Evolutionary conservation across 2,113 vertebrate genomes (phyloP), one percentile per base, ranked within the genome.

Genomic region (Tiliqua scincoides): DNA sequence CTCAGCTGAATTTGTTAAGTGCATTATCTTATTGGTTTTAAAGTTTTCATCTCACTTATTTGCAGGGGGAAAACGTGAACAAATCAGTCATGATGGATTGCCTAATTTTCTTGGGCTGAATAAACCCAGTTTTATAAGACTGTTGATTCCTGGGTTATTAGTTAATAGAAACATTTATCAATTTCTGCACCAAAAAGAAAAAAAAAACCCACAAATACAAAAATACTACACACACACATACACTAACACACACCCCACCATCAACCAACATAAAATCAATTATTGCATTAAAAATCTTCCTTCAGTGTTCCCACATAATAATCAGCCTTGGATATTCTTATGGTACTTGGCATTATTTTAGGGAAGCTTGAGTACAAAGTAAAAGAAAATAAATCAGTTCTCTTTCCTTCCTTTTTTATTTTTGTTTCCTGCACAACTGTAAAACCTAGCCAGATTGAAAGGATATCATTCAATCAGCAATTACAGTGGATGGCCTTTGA

Each of bases 91-190:
- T 99, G 98, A 99, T 99, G 98, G 98, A 99, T 99, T 98, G 98
- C 96, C 97, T 99, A 98, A 99, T 99, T 99, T 98, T 97, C 85
- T 96, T 97, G 95, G 97, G 95, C 96, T 92, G 97, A 98, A 98
- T 98, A 99, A 98, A 98, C 96, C 73, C 96, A 93, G 97, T 97
- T 98, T 98, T 98, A 97, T 97, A 98, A 98, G 97, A 98, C 97
- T 98, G 98, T 98, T 98, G 98, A 98, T 98, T 98, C 97, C 96
- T 97, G 96, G 96, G 95, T 98, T 99, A 99, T 98, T 98, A 98
- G 98, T 97, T 97, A 98, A 98, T 97, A 98, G 98, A 98, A 98
- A 96, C 98, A 98, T 97, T 98, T 98, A 99, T 99, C 97, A 98
- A 96, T 96, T 96, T 96, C 94, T 93, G 92, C 92, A 90, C 89